Base-by-base conservation (phyloP, 2,113 vertebrate genomes). In the Chroicocephalus ridibundus region DNA sequence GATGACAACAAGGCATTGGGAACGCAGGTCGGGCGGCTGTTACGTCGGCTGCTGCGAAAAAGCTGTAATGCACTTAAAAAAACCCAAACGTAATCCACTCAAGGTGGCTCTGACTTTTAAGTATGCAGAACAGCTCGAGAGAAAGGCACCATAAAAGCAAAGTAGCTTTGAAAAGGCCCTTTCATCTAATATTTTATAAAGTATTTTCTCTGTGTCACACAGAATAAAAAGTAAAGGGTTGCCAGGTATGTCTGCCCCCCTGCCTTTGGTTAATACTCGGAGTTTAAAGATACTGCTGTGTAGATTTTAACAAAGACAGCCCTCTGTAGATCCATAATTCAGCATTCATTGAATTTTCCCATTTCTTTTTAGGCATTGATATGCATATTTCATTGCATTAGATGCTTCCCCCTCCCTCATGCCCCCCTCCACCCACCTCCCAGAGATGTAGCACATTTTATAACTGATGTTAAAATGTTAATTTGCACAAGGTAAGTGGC, bases 51-150 rank as follows among this genome's bases (percentile, higher is more conserved):
- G 85, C 89, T 58, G 88, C 5, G 9, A 96, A 62, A 95, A 96
- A 90, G 94, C 82, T 82, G 87, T 92, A 82, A 90, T 85, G 84
- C 90, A 94, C 93, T 93, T 96, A 11, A 70, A 90, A 95, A 95
- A 94, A 94, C 24, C 26, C 5, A 34, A 83, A 94, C 90, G 93
- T 92, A 71, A 97, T 92, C 92, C 84, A 92, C 96, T 98, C 97
- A 97, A 97, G 97, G 96, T 97, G 96, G 96, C 88, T 94, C 96
- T 97, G 98, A 97, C 97, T 98, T 98, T 97, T 98, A 97, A 98
- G 97, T 97, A 97, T 97, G 98, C 97, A 98, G 97, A 98, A 90
- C 93, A 97, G 96, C 95, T 93, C 31, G 5, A 86, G 90, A 98
- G 96, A 96, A 95, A 96, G 82, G 88, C 83, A 77, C 86, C 91